A percentile compares a stretch with the other conserved stretches of the same genome.
These are phyloP conservation scores for Neolamprologus kungweensis DNA, from an alignment of 2,113 vertebrate species.

Conservation along the genomic window DNA sequence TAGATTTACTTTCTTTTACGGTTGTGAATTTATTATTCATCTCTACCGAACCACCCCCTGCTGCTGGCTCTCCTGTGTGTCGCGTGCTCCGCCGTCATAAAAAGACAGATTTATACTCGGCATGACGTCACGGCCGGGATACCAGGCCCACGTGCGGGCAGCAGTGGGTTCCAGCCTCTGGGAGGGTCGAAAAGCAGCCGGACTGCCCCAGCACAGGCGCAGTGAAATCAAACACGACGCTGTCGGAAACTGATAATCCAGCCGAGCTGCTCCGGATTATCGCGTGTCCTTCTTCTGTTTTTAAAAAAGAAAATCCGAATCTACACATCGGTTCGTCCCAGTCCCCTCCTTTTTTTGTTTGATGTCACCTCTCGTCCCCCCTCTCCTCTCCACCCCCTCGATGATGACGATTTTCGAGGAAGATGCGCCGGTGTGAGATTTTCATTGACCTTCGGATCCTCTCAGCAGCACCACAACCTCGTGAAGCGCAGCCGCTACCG, in stretches of 20 bases:
- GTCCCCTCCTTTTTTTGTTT: not conserved
- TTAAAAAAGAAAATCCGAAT: not conserved
- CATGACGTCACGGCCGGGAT: conserved; percentile 40
- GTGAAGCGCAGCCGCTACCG: conserved; percentile 21
- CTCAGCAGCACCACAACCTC: conserved; percentile 10
- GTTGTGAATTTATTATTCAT: not conserved
- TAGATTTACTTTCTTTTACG: not conserved
- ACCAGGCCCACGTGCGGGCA: conserved; percentile 19
- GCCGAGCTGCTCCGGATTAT: not conserved
- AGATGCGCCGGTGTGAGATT: conserved; percentile 53
- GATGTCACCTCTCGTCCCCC: not conserved
- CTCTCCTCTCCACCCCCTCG: not conserved
- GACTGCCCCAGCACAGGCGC: conserved; percentile 11
- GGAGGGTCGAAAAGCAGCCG: not conserved
- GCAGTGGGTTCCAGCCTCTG: not conserved
- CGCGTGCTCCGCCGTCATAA: not conserved
- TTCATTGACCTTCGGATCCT: conserved; percentile 57
- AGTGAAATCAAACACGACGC: not conserved
- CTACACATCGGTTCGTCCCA: not conserved
- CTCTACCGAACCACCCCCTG: not conserved
- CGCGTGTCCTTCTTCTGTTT: not conserved
- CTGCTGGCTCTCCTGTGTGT: not conserved
- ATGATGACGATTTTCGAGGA: conserved; percentile 37
- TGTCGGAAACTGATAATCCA: not conserved
- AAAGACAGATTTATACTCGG: not conserved